Base-by-base conservation (phyloP, 2,888 invertebrate genomes). In the Eupithecia vulgata region DNA sequence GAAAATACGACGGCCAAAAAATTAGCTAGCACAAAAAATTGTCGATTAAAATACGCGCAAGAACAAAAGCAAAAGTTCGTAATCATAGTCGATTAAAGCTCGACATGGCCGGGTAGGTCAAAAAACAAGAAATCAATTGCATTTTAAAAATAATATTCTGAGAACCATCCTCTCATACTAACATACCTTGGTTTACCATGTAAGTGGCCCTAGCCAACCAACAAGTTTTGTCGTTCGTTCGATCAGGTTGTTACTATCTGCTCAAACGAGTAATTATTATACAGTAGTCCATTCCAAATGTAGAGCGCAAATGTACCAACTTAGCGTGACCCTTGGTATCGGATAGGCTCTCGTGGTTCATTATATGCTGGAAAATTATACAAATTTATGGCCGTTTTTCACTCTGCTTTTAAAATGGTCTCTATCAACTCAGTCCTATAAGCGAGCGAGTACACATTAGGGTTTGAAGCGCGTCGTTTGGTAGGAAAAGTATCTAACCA, bases 141-240 rank as follows among this genome's bases (percentile, higher is more conserved):
- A 64, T 37, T 64, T 64, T 64, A 65, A 67, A 67, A 67, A 48
- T 67, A 67, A 67, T 45, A 10, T 67, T 13, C 21, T 25, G 21
- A 25, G 65, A 65, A 65, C 64, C n/a, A 21, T 64, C 40, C 65
- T n/a, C 42, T 34, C 30, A 52, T 52, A n/a, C n/a, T n/a, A 48
- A 40, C 6, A 35, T 40, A 40, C 4, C 64, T 64, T 37, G 65
- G 37, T 21, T 65, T 65, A 37, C 65, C 65, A 40, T 65, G 40
- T 65, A 65, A 10, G 48, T 52, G 21, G 21, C 12, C 37, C n/a
- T 30, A 59, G 64, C 40, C 40, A 65, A 40, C 65, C 37, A 25
- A 65, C 65, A 12, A 65, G 65, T 65, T 64, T n/a, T 61, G 30
- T 61, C 25, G 57, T 21, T 34, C 61, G 61, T 64, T 64, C 42